Conservation (phyloP, 2,113 vertebrate species). For the Microcebus murinus region DNA sequence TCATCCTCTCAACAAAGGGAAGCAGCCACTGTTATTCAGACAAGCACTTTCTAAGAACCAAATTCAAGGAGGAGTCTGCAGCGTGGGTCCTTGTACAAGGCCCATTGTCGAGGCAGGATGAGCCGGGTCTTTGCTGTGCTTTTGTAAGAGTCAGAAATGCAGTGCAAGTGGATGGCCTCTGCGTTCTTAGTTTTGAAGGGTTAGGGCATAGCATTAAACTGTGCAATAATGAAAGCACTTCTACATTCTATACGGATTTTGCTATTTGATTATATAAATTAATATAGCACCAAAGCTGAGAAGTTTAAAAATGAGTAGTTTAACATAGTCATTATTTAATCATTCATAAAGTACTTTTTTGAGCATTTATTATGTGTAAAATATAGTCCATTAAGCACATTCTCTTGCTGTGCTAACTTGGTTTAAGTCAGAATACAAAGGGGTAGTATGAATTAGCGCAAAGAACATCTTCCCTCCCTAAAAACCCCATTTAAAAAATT, state of each 20-base stretch:
- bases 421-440: slow-evolving; percentile 15
- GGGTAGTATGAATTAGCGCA: neutral
- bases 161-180: neutral
- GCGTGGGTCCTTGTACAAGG: neutral
- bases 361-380: slow-evolving; percentile 38
- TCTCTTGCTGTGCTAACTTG: neutral
- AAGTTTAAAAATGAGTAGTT: slow-evolving; percentile 40
- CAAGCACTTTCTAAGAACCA: neutral
- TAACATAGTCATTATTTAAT: neutral
- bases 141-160: neutral
- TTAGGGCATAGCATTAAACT: neutral
- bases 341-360: neutral
- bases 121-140: neutral
- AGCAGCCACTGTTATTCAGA: neutral
- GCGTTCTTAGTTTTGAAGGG: neutral
- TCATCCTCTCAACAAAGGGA: slow-evolving; percentile 35
- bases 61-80: neutral
- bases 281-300: neutral
- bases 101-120: accelerated
- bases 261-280: slow-evolving; percentile 24
- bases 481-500: neutral
- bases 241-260: neutral
- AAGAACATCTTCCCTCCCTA: neutral
- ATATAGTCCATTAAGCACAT: neutral
- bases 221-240: neutral